Base-by-base conservation (phyloP, 2,797 vertebrate genomes). In the Clarias laeviceps region DNA sequence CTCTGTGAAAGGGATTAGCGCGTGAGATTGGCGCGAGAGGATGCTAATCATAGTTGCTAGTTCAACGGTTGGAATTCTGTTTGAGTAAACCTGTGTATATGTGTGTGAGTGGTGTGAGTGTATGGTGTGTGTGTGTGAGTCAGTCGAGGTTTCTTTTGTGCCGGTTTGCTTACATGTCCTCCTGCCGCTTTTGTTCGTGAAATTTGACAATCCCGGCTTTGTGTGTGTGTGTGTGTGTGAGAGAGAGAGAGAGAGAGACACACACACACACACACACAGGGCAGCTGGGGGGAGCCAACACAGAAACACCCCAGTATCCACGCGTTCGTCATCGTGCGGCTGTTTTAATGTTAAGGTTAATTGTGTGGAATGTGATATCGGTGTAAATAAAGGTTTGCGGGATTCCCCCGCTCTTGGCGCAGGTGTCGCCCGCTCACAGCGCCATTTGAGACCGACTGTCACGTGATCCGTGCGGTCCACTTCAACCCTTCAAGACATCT, bases 161-260 rank as follows among this genome's bases (percentile, higher is more conserved):
- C 37, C 7, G 22, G 59, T 64, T 45, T n/a, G 4, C 32, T 22
- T n/a, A 17, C 24, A 24, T 3, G 18, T 69, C 22, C 45, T 74
- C 79, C 27, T 68, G 70, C 62, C 59, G 89, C 89, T 88, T 89
- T 66, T 89, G 83, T 90, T 86, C 45, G 29, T 40, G 68, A 72
- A 87, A 88, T 76, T 89, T 87, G 82, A 87, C 86, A 88, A 88
- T 84, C 64, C 80, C 62, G 82, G 85, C 77, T 66, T 88, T 84
- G 85, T 88, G 82, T 84, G 59, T 37, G 57, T 22, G n/a, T 1
- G 57, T 0, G 56, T 5, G 74, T 1, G 50, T 5, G 62, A 65
- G 62, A 17, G 29, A 34, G 29, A 68, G 2, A 32, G 0, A 68
- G 6, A n/a, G n/a, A n/a, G n/a, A n/a, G n/a, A n/a, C n/a, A n/a